A percentile compares a stretch with the other conserved stretches of the same genome.
phyloP scores from a whole-genome alignment of 1,140 invertebrate species.

The Drosophila repletoides region DNA sequence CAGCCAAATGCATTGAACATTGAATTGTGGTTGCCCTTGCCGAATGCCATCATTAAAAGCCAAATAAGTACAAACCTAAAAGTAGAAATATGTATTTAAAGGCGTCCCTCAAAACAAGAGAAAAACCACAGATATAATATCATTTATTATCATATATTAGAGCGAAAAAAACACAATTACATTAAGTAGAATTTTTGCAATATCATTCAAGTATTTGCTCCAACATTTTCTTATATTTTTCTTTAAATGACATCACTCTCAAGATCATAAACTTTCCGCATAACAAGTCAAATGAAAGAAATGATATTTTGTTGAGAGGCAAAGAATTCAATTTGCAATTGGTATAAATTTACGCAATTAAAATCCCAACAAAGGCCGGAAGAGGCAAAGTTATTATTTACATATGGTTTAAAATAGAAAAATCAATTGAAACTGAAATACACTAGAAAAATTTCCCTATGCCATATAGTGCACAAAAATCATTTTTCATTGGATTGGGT shows the following conservation, averaged over 20 bases:
- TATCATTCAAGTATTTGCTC: background rate
- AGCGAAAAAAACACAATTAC: background rate
- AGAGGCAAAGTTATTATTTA: constrained; percentile 29
- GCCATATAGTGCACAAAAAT: no score
- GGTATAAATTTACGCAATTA: constrained; percentile 32
- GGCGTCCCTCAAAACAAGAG: no score
- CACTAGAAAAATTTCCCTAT: no score
- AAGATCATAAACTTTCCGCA: background rate
- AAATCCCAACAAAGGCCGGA: constrained; percentile 27
- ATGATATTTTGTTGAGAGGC: constrained; percentile 34
- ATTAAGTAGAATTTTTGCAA: background rate
- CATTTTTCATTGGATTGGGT: no score
- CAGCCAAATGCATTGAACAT: constrained; percentile 28
- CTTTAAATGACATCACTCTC: constrained; percentile 23
- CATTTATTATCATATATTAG: background rate
- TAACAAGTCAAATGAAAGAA: constrained; percentile 10
- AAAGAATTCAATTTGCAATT: constrained; percentile 35
- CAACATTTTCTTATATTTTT: background rate
- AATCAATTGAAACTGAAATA: background rate
- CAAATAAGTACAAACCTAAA: constrained; percentile 15
- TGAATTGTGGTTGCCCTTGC: constrained; percentile 42
- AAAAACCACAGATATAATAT: background rate
- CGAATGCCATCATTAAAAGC: constrained; percentile 26
- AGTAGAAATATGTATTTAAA: constrained; percentile 1
- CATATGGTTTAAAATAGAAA: constrained; percentile 17